Evolutionary conservation across 2,888 invertebrate species (phyloP).

Genomic region (Metalampra italica): DNA sequence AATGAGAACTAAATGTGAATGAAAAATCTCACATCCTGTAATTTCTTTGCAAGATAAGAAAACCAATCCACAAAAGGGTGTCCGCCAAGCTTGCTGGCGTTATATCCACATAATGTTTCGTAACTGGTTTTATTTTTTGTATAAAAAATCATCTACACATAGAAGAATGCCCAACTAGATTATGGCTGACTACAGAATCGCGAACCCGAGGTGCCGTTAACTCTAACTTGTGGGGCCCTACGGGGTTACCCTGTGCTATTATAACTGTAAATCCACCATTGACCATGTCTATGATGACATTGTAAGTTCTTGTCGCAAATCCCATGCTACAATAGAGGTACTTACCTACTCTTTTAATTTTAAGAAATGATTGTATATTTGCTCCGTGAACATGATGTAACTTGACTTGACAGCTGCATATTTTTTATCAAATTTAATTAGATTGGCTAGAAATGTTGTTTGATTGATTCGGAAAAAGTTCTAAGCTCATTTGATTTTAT

Average conservation of each 20-base stretch:
- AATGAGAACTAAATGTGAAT: too few relatives aligned
- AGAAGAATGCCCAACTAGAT: not conserved
- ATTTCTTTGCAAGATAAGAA: not conserved
- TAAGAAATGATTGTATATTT: too few relatives aligned
- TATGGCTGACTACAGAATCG: not conserved
- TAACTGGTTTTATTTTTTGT: not conserved
- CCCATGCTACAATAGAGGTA: too few relatives aligned
- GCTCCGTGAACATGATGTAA: too few relatives aligned
- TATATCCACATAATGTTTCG: not conserved
- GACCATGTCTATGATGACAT: not conserved
- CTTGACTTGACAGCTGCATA: too few relatives aligned
- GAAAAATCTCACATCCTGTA: too few relatives aligned
- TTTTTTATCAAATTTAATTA: too few relatives aligned
- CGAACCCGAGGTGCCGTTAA: conserved; percentile 8
- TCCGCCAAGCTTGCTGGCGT: not conserved
- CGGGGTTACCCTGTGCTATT: conserved; percentile 3
- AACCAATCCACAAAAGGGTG: not conserved
- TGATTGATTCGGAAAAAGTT: too few relatives aligned
- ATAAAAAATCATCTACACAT: not conserved
- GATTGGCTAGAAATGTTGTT: too few relatives aligned
- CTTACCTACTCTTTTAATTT: too few relatives aligned
- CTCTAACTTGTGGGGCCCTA: conserved; percentile 7
- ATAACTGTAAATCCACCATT: conserved; percentile 1
- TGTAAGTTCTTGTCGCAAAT: too few relatives aligned
- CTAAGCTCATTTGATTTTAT: too few relatives aligned